Conservation (phyloP, 1,140 invertebrate species). For the Rhagoletis zephyria region DNA sequence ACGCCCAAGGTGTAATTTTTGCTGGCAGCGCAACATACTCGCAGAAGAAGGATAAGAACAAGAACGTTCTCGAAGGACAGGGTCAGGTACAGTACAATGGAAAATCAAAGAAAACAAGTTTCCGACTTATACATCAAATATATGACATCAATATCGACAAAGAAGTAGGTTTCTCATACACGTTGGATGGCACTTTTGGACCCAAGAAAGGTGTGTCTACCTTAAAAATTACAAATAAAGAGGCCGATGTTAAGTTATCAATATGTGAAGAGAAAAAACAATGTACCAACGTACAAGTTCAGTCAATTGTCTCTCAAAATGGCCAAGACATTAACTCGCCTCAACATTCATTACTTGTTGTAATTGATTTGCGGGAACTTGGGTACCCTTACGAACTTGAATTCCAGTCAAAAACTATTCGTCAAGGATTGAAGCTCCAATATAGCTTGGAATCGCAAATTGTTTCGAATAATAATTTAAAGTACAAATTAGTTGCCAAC, state of each 20-base stretch:
- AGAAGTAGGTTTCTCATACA: constrained; percentile 78
- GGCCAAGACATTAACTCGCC: constrained; percentile 62
- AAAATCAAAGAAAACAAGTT: constrained; percentile 79
- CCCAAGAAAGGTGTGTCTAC: constrained; percentile 77
- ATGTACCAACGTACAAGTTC: constrained; percentile 81
- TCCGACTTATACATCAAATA: constrained; percentile 80
- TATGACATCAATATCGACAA: constrained; percentile 76
- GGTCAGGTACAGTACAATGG: constrained; percentile 77
- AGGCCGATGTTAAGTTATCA: constrained; percentile 80
- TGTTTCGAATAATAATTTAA: constrained; percentile 78
- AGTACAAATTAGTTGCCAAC: constrained; percentile 81
- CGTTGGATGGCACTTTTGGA: constrained; percentile 75
- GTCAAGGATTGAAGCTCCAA: constrained; percentile 76
- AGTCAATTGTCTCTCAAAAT: constrained; percentile 72
- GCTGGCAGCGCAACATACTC: constrained; percentile 80
- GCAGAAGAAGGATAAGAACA: constrained; percentile 80
- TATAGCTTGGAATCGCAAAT: constrained; percentile 81
- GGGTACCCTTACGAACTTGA: constrained; percentile 82
- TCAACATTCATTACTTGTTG: constrained; percentile 76
- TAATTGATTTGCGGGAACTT: constrained; percentile 81
- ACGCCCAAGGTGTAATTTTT: constrained; percentile 79
- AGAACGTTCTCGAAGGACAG: constrained; percentile 81
- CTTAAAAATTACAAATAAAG: constrained; percentile 80
- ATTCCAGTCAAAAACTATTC: constrained; percentile 77
- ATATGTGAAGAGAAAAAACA: constrained; percentile 85